Evolutionary conservation across 1,140 invertebrate genomes (phyloP).

Genomic region (Heterodera carotae): DNA sequence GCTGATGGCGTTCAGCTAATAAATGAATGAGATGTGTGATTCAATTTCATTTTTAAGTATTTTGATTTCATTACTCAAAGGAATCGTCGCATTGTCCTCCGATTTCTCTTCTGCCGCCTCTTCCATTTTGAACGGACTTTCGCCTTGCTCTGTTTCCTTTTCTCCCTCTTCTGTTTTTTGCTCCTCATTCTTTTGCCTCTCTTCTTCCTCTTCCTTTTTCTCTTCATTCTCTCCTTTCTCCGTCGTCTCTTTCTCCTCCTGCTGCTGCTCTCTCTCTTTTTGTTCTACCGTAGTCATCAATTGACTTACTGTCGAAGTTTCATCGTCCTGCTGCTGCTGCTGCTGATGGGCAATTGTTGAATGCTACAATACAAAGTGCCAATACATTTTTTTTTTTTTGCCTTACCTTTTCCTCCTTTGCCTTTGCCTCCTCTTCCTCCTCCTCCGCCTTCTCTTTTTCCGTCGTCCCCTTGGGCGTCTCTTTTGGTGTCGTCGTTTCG

Average conservation of each 20-base stretch:
- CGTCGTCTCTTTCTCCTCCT: not conserved
- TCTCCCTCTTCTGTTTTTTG: not conserved
- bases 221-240: not conserved
- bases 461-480: not conserved
- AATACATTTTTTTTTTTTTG: not conserved
- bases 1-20: not conserved
- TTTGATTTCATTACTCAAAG: not conserved
- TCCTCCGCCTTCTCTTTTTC: not conserved
- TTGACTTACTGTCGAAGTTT: not conserved
- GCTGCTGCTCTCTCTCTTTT: not conserved
- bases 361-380: no score
- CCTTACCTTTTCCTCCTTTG: not conserved
- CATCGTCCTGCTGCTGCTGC: no score
- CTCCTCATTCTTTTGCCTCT: not conserved
- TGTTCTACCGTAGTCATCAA: not conserved
- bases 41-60: not conserved
- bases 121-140: not conserved
- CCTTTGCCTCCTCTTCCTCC: not conserved
- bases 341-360: no score
- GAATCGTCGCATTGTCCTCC: not conserved
- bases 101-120: not conserved
- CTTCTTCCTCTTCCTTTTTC: not conserved
- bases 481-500: not conserved
- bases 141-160: not conserved
- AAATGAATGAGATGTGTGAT: no score